phyloP scores from a whole-genome alignment of 2,888 invertebrate species.

The Tenthredo notha region DNA sequence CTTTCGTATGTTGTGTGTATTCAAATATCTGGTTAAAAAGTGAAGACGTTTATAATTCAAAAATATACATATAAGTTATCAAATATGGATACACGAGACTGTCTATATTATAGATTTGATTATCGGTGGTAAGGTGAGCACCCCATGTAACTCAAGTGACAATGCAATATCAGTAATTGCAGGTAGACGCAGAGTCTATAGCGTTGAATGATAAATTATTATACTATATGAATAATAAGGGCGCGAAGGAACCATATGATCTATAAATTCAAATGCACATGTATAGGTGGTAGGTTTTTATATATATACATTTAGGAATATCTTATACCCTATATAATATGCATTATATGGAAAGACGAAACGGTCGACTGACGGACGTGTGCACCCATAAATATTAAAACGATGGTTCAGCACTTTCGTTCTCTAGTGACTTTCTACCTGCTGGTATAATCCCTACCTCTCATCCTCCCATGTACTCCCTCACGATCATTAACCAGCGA shows the following conservation, averaged over 20 bases:
- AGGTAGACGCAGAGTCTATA: neutral
- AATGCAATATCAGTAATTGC: constrained; percentile 9
- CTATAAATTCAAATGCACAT: constrained; percentile 23
- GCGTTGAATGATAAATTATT: neutral
- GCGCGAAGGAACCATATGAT: constrained; percentile 18
- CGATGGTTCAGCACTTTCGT: constrained; percentile 66
- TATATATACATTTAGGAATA: constrained; percentile 19
- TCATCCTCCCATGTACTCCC: constrained; percentile 31
- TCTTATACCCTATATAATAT: constrained; percentile 37
- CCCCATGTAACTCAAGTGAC: constrained; percentile 1
- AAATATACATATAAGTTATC: neutral
- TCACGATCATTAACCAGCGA: constrained; percentile 53
- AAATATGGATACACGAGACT: neutral
- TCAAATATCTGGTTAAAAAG: neutral
- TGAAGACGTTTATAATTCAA: neutral
- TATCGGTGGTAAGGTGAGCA: neutral
- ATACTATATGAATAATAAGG: constrained; percentile 9
- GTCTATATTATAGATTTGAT: neutral
- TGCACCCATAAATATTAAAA: constrained; percentile 64
- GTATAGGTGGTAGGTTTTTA: neutral
- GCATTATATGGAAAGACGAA: constrained; percentile 46
- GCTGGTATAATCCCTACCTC: constrained; percentile 43
- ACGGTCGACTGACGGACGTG: constrained; percentile 44
- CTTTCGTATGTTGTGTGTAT: neutral
- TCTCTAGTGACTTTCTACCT: constrained; percentile 50